Percentiles rank a stretch among this genome's conserved stretches.
Evolutionary conservation across 2,888 invertebrate genomes (phyloP).

Genomic region (Andrena fulva): DNA sequence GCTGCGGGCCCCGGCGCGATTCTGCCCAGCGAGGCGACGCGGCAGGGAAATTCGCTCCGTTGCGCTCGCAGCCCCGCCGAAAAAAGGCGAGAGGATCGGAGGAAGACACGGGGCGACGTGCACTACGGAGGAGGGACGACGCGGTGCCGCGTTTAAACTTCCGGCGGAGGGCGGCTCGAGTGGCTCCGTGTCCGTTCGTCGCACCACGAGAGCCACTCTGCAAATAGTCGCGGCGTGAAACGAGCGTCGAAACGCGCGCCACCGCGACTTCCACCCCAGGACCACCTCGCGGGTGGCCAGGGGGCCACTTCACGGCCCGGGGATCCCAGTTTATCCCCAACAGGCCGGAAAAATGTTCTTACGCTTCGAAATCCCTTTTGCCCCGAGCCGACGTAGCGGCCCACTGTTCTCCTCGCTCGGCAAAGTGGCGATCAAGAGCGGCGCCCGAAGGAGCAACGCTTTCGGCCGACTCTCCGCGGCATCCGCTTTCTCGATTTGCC

Average conservation of each 20-base stretch:
- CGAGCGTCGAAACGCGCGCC: conserved; percentile 61
- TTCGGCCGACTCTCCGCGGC: conserved; percentile 39
- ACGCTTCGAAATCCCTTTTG: conserved; percentile 48
- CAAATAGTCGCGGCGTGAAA: conserved; percentile 76
- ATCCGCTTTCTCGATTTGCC: conserved; percentile 45
- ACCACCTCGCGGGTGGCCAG: background rate
- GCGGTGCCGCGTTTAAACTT: conserved; percentile 46
- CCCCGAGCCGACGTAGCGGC: background rate
- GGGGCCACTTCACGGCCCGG: conserved; percentile 12
- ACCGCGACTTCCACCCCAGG: conserved; percentile 32
- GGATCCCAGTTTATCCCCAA: conserved; percentile 48
- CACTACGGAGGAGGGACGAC: conserved; percentile 9
- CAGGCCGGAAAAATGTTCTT: conserved; percentile 59
- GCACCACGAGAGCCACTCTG: conserved; percentile 71
- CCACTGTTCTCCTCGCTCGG: conserved; percentile 1
- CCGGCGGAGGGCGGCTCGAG: conserved; percentile 40
- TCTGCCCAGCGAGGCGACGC: conserved; percentile 16
- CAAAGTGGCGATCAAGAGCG: conserved; percentile 50
- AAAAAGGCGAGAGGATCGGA: conserved; percentile 10
- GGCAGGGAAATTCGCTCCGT: conserved; percentile 39
- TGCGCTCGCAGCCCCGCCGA: conserved; percentile 22
- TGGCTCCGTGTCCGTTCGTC: conserved; percentile 60
- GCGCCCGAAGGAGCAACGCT: conserved; percentile 12
- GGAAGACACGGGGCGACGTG: conserved; percentile 6
- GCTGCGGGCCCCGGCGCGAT: background rate